phyloP scores from a whole-genome alignment of 2,888 invertebrate genomes.

The Myathropa florea region DNA sequence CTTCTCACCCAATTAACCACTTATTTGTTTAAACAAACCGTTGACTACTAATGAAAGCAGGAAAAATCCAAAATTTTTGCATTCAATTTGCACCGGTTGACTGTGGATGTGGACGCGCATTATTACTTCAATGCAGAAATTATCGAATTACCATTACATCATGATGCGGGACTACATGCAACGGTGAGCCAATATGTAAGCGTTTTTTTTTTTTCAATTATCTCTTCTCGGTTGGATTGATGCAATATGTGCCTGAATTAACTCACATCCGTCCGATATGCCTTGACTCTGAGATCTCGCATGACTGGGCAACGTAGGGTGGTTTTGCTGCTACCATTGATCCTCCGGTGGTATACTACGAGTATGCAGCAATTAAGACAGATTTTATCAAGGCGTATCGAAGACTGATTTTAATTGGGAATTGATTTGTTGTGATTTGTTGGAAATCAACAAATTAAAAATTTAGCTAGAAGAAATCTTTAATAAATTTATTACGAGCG shows the following conservation, averaged over 20 bases:
- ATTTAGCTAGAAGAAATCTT: background rate
- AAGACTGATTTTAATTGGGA: background rate
- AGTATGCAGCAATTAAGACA: background rate
- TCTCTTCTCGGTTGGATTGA: background rate
- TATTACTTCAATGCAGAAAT: background rate
- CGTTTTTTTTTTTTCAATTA: slow-evolving; percentile 9
- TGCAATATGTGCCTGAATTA: background rate
- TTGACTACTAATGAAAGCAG: background rate
- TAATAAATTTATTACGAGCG: background rate
- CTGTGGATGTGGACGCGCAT: background rate
- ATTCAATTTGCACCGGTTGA: background rate
- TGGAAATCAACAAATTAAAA: background rate
- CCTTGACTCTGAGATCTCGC: background rate
- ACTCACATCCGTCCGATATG: background rate
- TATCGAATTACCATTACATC: slow-evolving; percentile 21
- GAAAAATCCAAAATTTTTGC: background rate
- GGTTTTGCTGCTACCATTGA: background rate
- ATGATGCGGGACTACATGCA: background rate
- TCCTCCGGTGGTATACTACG: background rate
- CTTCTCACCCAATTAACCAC: background rate
- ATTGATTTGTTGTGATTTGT: background rate
- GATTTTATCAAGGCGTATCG: background rate
- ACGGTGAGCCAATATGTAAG: background rate
- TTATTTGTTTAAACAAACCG: background rate
- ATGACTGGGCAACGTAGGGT: background rate